phyloP scores from a whole-genome alignment of 2,113 vertebrate genomes.

The cattle (Bos taurus) region ARS-UCD2.0 NC_037354.1:17927501-17928000 shows the following conservation, averaged over 20 bases:
- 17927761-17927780: not conserved
- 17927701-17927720: not conserved
- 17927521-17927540: not conserved
- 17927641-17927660: not conserved
- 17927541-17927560: not conserved
- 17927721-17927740: not conserved
- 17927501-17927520: not conserved
- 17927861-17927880: not conserved
- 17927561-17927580: not conserved
- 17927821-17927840: not conserved
- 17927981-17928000: not conserved
- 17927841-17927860: not conserved
- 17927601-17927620: not conserved
- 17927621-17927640: not conserved
- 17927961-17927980: not conserved
- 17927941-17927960: not conserved
- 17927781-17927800: not conserved
- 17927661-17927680: not conserved
- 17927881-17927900: no score
- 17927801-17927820: not conserved
- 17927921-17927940: not conserved
- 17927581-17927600: not conserved
- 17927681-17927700: conserved; percentile 8
- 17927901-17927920: not conserved
- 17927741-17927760: not conserved